Percentiles rank a stretch among this genome's conserved stretches.
These are phyloP conservation scores for Mamestra brassicae DNA, from an alignment of 2,888 invertebrate genomes.

Conservation along the genomic window DNA sequence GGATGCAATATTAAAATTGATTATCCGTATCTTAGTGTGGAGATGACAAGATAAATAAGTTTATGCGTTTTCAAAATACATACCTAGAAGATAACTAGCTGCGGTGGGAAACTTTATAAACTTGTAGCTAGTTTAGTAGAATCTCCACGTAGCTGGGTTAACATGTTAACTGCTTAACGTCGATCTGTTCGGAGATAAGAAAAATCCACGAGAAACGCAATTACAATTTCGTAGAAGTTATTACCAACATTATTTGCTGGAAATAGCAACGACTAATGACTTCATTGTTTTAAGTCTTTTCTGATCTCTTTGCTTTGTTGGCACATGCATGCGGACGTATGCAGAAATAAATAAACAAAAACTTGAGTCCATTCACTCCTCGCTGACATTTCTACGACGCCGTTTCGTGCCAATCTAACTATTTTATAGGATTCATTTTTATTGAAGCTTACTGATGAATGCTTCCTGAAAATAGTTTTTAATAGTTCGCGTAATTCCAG, in stretches of 20 bases:
- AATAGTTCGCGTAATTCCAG: conserved; percentile 55
- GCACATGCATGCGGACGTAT: conserved; percentile 88
- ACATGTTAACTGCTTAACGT: conserved; percentile 23
- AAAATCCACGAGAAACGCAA: conserved; percentile 57
- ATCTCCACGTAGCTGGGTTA: conserved; percentile 18
- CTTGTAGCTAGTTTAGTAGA: conserved; percentile 29
- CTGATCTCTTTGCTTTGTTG: conserved; percentile 82
- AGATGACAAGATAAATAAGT: conserved; percentile 52
- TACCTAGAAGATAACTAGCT: not conserved
- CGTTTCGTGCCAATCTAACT: conserved; percentile 82
- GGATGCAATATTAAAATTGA: conserved; percentile 68
- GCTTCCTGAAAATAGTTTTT: conserved; percentile 64
- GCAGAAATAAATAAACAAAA: conserved; percentile 86
- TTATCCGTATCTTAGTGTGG: conserved; percentile 62
- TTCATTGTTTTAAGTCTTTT: conserved; percentile 81
- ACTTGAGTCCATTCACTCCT: conserved; percentile 88
- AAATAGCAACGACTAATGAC: conserved; percentile 78
- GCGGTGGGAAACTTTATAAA: conserved; percentile 16
- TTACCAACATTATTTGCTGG: conserved; percentile 67
- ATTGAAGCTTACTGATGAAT: conserved; percentile 70
- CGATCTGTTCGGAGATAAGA: conserved; percentile 47
- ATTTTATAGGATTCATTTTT: conserved; percentile 77
- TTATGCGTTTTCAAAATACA: conserved; percentile 34
- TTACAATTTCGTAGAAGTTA: conserved; percentile 66
- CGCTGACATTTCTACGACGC: conserved; percentile 86